A percentile compares a stretch with the other conserved stretches of the same genome.
Conservation (phyloP, 2,113 vertebrate species). For the Otis tarda region DNA sequence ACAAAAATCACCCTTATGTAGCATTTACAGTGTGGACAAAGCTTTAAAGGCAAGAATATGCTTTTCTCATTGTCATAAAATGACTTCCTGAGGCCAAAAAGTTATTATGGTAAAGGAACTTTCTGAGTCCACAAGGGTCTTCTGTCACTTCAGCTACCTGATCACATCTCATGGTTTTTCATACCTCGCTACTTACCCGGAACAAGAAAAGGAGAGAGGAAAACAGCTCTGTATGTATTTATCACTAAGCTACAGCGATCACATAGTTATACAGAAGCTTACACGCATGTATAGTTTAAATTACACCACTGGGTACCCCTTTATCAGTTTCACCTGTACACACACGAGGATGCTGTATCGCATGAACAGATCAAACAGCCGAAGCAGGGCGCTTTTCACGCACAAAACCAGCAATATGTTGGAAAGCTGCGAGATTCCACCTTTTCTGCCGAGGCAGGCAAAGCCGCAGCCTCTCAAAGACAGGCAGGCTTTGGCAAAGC, state of each 20-base stretch:
- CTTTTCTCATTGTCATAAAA: neutral
- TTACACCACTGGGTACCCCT: neutral
- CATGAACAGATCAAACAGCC: accelerated
- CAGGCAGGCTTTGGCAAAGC: too few species aligned
- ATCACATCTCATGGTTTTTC: accelerated
- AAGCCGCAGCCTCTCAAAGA: neutral
- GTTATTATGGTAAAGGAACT: neutral
- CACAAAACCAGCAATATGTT: accelerated
- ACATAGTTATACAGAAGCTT: neutral
- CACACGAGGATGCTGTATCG: neutral
- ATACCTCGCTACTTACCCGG: neutral
- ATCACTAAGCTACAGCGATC: neutral
- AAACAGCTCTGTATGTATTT: neutral
- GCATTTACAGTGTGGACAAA: neutral
- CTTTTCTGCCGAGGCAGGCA: neutral
- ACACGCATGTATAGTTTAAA: accelerated
- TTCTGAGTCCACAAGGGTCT: neutral
- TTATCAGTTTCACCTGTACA: accelerated
- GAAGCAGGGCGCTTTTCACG: neutral
- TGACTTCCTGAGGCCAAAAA: neutral
- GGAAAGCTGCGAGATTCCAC: neutral
- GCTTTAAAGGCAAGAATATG: neutral
- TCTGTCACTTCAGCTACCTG: neutral
- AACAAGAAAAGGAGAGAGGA: neutral
- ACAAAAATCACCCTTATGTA: neutral